Base-by-base conservation (phyloP, 2,797 vertebrate species). In the Rousettus madagascariensis region DNA sequence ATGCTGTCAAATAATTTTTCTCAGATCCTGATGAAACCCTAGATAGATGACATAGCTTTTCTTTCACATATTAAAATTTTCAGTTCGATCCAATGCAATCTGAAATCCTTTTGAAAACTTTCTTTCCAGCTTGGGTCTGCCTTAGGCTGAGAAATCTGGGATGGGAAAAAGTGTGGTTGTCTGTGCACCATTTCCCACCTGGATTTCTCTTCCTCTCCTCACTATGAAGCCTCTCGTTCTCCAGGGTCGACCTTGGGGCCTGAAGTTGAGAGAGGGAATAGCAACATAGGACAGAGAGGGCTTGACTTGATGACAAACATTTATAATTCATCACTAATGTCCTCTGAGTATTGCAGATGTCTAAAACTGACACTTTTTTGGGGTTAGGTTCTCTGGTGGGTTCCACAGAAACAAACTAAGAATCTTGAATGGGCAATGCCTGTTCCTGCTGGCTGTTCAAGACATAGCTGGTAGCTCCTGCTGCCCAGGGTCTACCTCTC, bases 21-120 rank as follows among this genome's bases (percentile, higher is more conserved):
- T 79, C 53, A 92, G 82, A 75, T 80, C 22, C 46, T 77, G 19
- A 80, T 89, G 63, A 80, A 94, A 87, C 46, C 59, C 68, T 66
- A 77, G 33, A 59, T 59, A 83, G 65, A 92, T 69, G 38, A 92
- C 57, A 86, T 19, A 79, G 65, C 33, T 75, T 92, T 94, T 65
- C 72, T 79, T 89, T 78, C 75, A 80, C 46, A 66, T 80, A 82
- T 38, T 13, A 90, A 96, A 90, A 91, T n/a, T 71, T 94, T 55
- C 53, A 91, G 36, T 59, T 10, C 26, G 74, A 49, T 68, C 12
- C 77, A 87, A n/a, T 17, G 22, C 3, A 53, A 71, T 55, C 46
- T 83, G 46, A 90, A 87, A 77, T 75, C 24, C 10, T 83, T 86
- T 15, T 55, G 12, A 75, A 84, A 83, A 82, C 86, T 92, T 95